Evolutionary conservation across 2,113 vertebrate genomes (phyloP).

Genomic region (Tinamus guttatus): DNA sequence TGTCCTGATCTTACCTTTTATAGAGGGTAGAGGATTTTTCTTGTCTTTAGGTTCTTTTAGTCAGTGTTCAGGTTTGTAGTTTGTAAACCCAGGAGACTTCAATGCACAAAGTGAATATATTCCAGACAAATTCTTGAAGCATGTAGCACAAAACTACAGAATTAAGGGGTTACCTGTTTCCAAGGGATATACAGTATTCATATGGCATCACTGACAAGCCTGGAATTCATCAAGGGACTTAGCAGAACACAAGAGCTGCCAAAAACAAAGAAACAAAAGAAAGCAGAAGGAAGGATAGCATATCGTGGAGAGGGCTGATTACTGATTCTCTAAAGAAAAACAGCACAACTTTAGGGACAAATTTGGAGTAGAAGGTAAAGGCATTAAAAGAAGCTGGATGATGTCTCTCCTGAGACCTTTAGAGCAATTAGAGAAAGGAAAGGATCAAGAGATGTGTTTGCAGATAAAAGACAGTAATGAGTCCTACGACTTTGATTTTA

Average conservation of each 20-base stretch:
- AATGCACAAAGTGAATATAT: background rate
- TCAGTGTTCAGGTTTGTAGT: background rate
- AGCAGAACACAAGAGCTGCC: background rate
- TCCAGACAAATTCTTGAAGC: conserved; percentile 15
- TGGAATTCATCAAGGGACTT: conserved; percentile 20
- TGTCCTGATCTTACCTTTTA: background rate
- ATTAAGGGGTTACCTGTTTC: background rate
- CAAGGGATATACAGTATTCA: background rate
- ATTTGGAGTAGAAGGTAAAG: conserved; percentile 1
- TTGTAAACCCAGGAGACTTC: background rate
- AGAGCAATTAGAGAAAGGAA: conserved; percentile 61
- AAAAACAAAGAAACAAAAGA: conserved; percentile 18
- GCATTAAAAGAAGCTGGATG: background rate
- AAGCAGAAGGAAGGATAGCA: background rate
- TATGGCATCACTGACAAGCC: background rate
- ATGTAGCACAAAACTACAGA: background rate
- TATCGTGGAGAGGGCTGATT: background rate
- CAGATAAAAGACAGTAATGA: conserved; percentile 35
- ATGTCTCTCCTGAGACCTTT: background rate
- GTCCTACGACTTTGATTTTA: conserved; percentile 41
- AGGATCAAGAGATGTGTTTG: conserved; percentile 44
- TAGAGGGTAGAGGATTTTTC: background rate
- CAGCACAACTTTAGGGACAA: background rate
- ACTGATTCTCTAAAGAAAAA: background rate
- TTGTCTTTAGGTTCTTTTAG: background rate